Percentiles rank a stretch among this genome's conserved stretches.
Evolutionary conservation across 2,113 vertebrate species (phyloP).

Genomic region (Anguilla japonica): DNA sequence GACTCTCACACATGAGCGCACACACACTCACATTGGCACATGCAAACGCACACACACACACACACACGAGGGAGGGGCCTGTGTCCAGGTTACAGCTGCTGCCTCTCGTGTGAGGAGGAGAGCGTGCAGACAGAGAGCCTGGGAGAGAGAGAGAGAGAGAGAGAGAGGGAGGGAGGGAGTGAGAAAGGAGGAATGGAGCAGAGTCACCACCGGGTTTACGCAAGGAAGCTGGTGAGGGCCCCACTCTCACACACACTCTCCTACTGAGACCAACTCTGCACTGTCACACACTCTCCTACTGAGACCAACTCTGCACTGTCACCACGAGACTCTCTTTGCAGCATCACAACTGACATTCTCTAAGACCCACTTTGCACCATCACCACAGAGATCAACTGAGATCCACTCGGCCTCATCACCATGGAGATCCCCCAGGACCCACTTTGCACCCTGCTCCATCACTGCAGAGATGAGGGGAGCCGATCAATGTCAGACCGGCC

Average conservation of each 20-base stretch:
- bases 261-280: not conserved
- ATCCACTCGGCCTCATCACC: no score
- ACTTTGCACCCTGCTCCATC: no score
- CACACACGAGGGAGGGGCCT: not conserved
- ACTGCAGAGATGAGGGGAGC: no score
- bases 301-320: not conserved
- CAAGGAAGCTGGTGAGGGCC: not conserved
- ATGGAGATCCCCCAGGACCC: no score
- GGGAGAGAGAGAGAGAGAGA: not conserved
- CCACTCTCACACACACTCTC: not conserved
- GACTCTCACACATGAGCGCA: conserved; percentile 12
- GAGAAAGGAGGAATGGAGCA: not conserved
- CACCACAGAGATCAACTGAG: no score
- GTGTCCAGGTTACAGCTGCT: not conserved
- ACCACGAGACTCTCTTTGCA: not conserved
- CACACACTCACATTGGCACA: not conserved
- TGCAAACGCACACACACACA: conserved; percentile 10
- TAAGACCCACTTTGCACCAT: no score
- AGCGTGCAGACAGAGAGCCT: not conserved
- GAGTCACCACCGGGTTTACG: not conserved
- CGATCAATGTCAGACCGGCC: no score
- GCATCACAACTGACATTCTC: no score
- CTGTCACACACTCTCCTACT: not conserved
- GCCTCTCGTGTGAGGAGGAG: not conserved
- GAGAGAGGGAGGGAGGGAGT: not conserved